A percentile compares a stretch with the other conserved stretches of the same genome.
Conservation (phyloP, 2,797 vertebrate genomes). For the Chelonia mydas region DNA sequence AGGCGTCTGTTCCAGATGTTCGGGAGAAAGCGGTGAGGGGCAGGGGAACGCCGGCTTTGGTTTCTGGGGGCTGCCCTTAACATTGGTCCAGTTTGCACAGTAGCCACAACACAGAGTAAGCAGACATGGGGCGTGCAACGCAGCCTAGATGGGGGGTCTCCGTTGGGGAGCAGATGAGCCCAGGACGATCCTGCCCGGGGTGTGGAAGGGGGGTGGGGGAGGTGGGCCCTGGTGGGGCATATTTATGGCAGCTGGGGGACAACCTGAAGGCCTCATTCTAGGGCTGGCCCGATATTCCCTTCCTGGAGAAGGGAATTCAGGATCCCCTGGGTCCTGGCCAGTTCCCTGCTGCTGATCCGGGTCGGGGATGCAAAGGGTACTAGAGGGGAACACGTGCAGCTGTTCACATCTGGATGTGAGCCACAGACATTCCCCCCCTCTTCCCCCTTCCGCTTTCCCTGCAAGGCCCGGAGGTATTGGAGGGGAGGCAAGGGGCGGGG, state of each 20-base stretch:
- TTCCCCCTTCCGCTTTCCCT: neutral
- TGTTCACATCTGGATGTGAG: neutral
- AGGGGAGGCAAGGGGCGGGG: neutral
- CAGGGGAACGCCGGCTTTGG: no score
- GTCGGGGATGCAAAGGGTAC: neutral
- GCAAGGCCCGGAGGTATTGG: neutral
- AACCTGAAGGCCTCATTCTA: neutral
- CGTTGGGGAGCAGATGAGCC: neutral
- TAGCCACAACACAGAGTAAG: neutral
- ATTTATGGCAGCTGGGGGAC: no score
- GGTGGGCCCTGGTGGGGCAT: neutral
- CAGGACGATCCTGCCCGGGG: neutral
- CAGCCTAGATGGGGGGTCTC: no score
- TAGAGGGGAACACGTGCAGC: neutral
- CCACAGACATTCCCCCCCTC: neutral
- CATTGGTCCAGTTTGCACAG: neutral
- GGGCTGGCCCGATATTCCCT: neutral
- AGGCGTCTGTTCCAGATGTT: neutral
- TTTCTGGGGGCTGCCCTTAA: neutral
- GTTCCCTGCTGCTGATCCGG: neutral
- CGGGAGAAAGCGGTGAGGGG: no score
- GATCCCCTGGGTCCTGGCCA: neutral
- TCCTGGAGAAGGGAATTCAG: neutral
- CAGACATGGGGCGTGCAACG: no score
- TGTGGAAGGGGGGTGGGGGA: no score